Evolutionary conservation across 2,113 vertebrate species (phyloP), one percentile per base, ranked within the genome.

Genomic region (Bostrychus sinensis): DNA sequence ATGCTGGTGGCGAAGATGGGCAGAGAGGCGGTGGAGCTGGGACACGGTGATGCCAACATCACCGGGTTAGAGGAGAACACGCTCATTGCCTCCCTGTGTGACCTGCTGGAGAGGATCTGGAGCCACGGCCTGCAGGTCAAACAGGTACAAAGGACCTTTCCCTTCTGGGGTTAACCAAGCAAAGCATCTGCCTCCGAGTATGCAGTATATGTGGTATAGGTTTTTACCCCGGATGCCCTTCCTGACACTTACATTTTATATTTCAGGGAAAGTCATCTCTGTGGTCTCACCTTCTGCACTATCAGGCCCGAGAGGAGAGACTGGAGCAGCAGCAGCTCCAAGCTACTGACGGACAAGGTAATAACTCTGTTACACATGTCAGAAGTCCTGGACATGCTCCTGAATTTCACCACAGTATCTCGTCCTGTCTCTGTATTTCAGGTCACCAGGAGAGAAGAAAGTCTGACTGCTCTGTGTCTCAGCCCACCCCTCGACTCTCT

Each of bases 1-100:
- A 95, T 97, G 95, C 75, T 97, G 88, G 95, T 97, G 78, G 95
- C 96, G 80, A 96, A 96, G 81, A 96, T 96, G 95, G 95, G 95
- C n/a, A 91, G 93, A 0, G 95, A 96, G 88, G 94, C 95, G 0
- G 94, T 96, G 20, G 95, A 95, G 50, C 87, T 96, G 66, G 95
- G 95, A 22, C 95, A 96, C 1, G 95, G 95, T 19, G 95, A 97
- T 67, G 95, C 91, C n/a, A 95, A 91, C 71, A 95, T 97, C 75
- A 96, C 95, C 0, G 95, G 95, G 8, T 74, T 96, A 63, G 94
- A 96, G 78, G 94, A 97, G 82, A 96, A 95, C 75, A 97, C 95
- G 0, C 77, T 97, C 68, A 95, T 97, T 4, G 95, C 95, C 69
- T 95, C 94, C 62, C 93, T 97, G 48, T 97, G 95, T 77, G 95